Evolutionary conservation across 2,113 vertebrate genomes (phyloP).

Genomic region (Pleuronectes platessa): DNA sequence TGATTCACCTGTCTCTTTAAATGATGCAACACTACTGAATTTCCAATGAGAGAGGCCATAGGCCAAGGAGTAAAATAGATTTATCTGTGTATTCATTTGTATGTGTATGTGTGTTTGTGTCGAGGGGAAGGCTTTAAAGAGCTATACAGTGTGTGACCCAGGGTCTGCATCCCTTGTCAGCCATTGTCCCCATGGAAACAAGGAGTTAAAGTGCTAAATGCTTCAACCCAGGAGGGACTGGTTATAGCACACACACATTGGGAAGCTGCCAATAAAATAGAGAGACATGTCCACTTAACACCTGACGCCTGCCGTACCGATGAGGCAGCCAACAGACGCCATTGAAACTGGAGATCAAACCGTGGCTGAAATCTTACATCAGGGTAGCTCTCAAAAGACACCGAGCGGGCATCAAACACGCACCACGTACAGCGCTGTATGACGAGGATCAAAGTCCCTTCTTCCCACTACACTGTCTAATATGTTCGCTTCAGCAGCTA

Average conservation of each 20-base stretch:
- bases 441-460: slow-evolving; percentile 40
- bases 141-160: neutral
- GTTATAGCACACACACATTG: neutral
- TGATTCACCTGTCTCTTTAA: neutral
- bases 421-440: neutral
- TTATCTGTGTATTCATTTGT: no score
- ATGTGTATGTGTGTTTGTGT: neutral
- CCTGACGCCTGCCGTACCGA: neutral
- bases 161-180: slow-evolving; percentile 13
- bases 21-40: neutral
- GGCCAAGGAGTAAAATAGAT: neutral
- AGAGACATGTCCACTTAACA: slow-evolving; percentile 18
- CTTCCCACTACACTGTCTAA: neutral
- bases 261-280: neutral
- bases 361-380: slow-evolving; percentile 21
- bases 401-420: slow-evolving; percentile 38
- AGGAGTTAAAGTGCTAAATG: slow-evolving; percentile 27
- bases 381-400: slow-evolving; percentile 32
- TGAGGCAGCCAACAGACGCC: neutral
- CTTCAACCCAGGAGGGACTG: slow-evolving; percentile 6
- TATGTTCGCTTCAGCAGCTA: neutral
- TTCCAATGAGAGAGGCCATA: neutral
- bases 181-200: slow-evolving; percentile 70
- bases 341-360: slow-evolving; percentile 46
- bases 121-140: neutral